Base-by-base conservation (phyloP, 2,888 invertebrate species). In the Drosophila eohydei region DNA sequence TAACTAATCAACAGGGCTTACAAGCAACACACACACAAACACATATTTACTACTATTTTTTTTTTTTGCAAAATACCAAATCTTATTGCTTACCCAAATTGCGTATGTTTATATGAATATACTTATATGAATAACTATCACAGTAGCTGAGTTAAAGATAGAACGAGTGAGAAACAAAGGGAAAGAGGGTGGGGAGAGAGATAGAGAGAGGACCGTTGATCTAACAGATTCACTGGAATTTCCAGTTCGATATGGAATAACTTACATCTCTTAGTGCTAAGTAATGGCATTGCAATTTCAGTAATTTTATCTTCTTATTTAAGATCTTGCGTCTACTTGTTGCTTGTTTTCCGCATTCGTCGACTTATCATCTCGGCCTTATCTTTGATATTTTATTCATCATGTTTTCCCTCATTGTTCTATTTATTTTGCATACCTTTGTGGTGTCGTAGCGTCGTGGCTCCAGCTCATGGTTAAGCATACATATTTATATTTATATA, bases 291-390 rank as follows among this genome's bases (percentile, higher is more conserved):
- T 28, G 38, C n/a, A 54, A 40, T 54, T 26, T 38, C 2, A 16
- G n/a, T 16, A 38, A 54, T 54, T 28, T 54, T n/a, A 55, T 55
- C 30, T 30, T 4, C 12, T 12, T 30, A 21, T 14, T 41, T 55
- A 21, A 32, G 14, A 9, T 2, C 43, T 21, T 32, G 8, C 1
- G 14, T n/a, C n/a, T 46, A 38, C 16, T 30, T 48, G 21, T 38
- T 28, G 38, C 48, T 30, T 38, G 38, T 16, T 44, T 57, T 57
- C 44, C 44, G 57, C 57, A 57, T 46, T 46, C 57, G 34, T 36
- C 4, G 36, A 43, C 32, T 57, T 44, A 36, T 57, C 14, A 34
- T 26, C n/a, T 14, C n/a, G 9, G 34, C 38, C 58, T 48, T 58
- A 58, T 58, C 58, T n/a, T 38, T 38, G 21, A 28, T 7, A 14